Percentiles rank a stretch among this genome's conserved stretches.
Conservation (phyloP, 2,113 vertebrate species). For the Lichenostomus cassidix region DNA sequence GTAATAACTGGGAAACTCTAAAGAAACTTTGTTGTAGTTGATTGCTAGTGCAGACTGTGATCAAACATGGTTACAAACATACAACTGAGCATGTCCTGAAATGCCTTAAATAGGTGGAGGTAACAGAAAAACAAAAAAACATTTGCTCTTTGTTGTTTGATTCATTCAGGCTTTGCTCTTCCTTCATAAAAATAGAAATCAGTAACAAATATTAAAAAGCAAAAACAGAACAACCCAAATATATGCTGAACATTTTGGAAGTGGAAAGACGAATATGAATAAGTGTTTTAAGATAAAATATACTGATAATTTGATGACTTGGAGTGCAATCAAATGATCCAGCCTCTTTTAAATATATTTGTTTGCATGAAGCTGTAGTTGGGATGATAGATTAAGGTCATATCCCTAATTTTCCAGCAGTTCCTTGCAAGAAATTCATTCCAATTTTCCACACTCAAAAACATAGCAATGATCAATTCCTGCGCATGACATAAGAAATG, state of each 20-base stretch:
- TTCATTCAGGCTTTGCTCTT: background rate
- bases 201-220: background rate
- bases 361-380: background rate
- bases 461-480: background rate
- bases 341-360: background rate
- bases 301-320: background rate
- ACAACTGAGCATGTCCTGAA: background rate
- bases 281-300: background rate
- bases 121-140: background rate
- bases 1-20: background rate
- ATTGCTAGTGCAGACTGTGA: background rate
- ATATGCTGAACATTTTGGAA: background rate
- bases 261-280: background rate
- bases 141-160: background rate
- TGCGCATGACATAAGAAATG: background rate
- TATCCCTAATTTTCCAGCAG: background rate
- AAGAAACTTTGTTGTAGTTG: background rate
- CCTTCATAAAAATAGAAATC: background rate
- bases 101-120: background rate
- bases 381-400: background rate
- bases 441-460: background rate
- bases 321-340: background rate
- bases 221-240: background rate
- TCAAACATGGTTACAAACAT: background rate
- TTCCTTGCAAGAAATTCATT: background rate